Base-by-base conservation (phyloP, 2,113 vertebrate genomes). In the Hipposideros armiger region DNA sequence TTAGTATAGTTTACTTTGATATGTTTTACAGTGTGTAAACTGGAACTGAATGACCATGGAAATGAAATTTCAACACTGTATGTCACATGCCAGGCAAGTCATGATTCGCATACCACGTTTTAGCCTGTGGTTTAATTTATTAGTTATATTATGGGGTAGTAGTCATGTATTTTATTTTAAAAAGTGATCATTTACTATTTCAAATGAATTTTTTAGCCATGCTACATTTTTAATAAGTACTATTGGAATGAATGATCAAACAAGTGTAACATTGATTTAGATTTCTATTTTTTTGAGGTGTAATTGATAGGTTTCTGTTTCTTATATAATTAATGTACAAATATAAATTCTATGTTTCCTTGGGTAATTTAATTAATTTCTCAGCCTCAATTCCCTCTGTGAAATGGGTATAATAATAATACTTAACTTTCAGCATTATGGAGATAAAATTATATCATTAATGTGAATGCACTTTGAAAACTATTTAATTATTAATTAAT, bases 81-180 rank as follows among this genome's bases (percentile, higher is more conserved):
- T 89, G 19, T 88, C 52, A 88, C 28, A 85, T 86, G 54, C 56
- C 69, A 88, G 81, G n/a, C 73, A 91, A 87, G 52, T 94, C n/a
- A 24, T 67, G 80, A 90, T 26, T 96, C 94, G 26, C 20, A 73
- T 88, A 66, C 94, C 22, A 91, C 30, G 13, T 89, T 92, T 92
- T 85, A 87, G 11, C 28, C 45, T 88, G 52, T 91, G 84, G 16
- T 77, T 96, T 93, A 89, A 95, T 96, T 94, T 97, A 54, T 89
- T 96, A 60, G 11, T 88, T 94, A 42, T 70, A 58, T 73, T 80
- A 94, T 76, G 60, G 42, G 15, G 26, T 58, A 94, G 30, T 40
- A 80, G 45, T 91, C n/a, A 67, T 62, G 60, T 77, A 22, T 58
- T 58, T 94, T 77, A n/a, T 81, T 81, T 92, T 76, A 14, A 91